Conservation (phyloP, 2,888 invertebrate genomes). For the Brassicogethes aeneus region DNA sequence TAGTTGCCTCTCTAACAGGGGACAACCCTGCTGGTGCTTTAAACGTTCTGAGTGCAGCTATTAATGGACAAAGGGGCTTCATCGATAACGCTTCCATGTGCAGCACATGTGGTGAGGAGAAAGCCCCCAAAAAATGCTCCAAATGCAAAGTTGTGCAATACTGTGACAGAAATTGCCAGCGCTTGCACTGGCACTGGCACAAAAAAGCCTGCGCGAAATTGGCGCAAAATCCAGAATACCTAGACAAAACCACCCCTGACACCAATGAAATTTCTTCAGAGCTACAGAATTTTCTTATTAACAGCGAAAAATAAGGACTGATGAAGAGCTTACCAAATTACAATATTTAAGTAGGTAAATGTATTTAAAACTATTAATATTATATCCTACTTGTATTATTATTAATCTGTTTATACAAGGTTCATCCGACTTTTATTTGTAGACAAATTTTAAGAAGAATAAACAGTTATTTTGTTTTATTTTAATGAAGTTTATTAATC, state of each 20-base stretch:
- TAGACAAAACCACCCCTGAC: slow-evolving; percentile 20
- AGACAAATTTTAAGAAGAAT: too few species aligned
- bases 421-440: too few species aligned
- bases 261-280: slow-evolving; percentile 26
- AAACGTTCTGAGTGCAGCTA: slow-evolving; percentile 65
- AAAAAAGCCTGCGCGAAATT: slow-evolving; percentile 75
- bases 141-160: slow-evolving; percentile 91
- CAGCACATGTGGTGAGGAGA: slow-evolving; percentile 80
- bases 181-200: slow-evolving; percentile 86
- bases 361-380: slow-evolving; percentile 4
- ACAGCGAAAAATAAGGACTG: slow-evolving; percentile 9
- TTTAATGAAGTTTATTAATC: too few species aligned
- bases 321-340: too few species aligned
- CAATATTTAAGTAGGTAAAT: slow-evolving; percentile 6
- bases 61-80: slow-evolving; percentile 84
- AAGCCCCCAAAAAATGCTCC: slow-evolving; percentile 87
- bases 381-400: slow-evolving; percentile 6
- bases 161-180: slow-evolving; percentile 90
- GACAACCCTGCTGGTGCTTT: slow-evolving; percentile 64
- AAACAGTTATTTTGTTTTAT: too few species aligned
- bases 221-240: slow-evolving; percentile 23
- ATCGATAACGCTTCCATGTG: slow-evolving; percentile 60
- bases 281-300: slow-evolving; percentile 29
- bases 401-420: slow-evolving; percentile 5
- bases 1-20: slow-evolving; percentile 67